These are phyloP conservation scores for Corythoichthys intestinalis DNA, from an alignment of 2,113 vertebrate genomes.

Conservation along the genomic window DNA sequence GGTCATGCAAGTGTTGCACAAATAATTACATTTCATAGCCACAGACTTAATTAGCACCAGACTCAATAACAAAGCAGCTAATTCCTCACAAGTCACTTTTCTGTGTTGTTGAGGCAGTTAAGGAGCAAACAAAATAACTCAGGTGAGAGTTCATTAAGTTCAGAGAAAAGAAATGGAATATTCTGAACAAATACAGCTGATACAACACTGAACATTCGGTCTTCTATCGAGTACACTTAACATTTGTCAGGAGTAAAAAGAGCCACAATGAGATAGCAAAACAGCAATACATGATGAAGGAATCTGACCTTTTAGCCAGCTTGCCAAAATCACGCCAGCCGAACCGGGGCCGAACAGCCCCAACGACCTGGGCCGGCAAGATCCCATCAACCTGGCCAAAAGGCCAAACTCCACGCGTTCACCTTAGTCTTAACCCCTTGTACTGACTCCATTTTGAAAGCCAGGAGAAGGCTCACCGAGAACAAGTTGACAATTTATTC, in stretches of 20 bases:
- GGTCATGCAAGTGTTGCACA: neutral
- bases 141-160: constrained; percentile 7
- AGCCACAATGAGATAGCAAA: neutral
- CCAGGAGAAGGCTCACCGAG: no score
- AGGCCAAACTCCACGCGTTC: no score
- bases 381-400: no score
- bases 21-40: constrained; percentile 16
- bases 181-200: neutral
- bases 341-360: no score
- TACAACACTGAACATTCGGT: neutral
- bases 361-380: no score
- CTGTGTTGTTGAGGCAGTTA: constrained; percentile 1
- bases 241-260: neutral
- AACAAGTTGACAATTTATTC: no score
- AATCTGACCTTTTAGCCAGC: no score
- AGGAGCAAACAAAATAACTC: neutral
- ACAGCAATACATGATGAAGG: neutral
- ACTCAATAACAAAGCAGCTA: constrained; percentile 16
- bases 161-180: neutral
- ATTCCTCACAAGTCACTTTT: constrained; percentile 15
- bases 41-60: constrained; percentile 22
- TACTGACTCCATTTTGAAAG: no score
- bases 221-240: neutral
- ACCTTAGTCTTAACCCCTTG: no score
- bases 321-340: no score